A percentile compares a stretch with the other conserved stretches of the same genome.
phyloP scores from a whole-genome alignment of 2,797 vertebrate genomes.

The Bovichtus diacanthus region DNA sequence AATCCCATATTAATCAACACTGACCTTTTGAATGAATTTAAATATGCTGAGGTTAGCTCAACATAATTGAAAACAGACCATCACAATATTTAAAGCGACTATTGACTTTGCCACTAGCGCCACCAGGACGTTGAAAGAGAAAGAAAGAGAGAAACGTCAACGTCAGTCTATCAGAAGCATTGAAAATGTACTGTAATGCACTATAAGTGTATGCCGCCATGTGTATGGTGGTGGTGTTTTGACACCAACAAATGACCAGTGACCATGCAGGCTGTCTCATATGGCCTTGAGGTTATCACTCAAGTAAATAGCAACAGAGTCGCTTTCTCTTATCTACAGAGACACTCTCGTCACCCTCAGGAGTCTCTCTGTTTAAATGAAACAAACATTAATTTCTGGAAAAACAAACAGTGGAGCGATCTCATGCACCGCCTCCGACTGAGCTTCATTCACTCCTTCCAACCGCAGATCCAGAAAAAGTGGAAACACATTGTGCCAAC shows the following conservation, averaged over 20 bases:
- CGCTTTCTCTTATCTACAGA: slow-evolving; percentile 58
- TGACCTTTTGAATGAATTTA: slow-evolving; percentile 39
- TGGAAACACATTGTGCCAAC: slow-evolving; percentile 45
- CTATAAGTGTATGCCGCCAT: slow-evolving; percentile 3
- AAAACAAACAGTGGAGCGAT: slow-evolving; percentile 50
- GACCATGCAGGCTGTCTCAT: slow-evolving; percentile 55
- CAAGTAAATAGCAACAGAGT: slow-evolving; percentile 60
- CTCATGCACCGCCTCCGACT: not conserved
- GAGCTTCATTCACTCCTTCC: slow-evolving; percentile 40
- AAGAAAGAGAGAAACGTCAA: not conserved
- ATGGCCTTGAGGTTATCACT: slow-evolving; percentile 69
- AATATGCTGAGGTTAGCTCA: slow-evolving; percentile 34
- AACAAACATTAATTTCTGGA: slow-evolving; percentile 60
- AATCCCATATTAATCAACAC: slow-evolving; percentile 32
- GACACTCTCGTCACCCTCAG: slow-evolving; percentile 45
- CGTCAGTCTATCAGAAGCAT: not conserved
- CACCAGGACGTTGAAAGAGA: too few species aligned
- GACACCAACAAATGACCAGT: slow-evolving; percentile 65
- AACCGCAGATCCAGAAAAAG: not conserved
- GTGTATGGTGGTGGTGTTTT: slow-evolving; percentile 53
- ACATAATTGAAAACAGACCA: slow-evolving; percentile 27
- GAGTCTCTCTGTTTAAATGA: slow-evolving; percentile 57
- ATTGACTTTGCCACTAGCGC: not conserved
- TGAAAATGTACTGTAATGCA: not conserved
- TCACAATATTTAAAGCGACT: not conserved